Evolutionary conservation across 2,797 vertebrate genomes (phyloP), one percentile per base, ranked within the genome.

Genomic region (Novumbra hubbsi): DNA sequence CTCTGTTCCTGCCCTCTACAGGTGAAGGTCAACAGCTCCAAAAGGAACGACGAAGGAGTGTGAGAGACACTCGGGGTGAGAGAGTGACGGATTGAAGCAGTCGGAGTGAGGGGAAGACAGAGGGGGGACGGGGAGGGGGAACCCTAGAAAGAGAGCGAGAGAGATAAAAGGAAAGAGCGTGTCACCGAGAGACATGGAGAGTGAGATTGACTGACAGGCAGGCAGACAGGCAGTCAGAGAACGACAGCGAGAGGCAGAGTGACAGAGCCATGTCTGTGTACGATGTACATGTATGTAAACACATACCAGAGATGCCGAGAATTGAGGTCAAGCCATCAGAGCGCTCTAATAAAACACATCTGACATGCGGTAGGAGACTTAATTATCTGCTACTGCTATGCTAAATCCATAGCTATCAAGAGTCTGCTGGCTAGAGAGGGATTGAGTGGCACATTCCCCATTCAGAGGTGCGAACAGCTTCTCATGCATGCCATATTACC

Each of bases 401-500:
- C 78, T 86, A 85, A 89, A 84, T 88, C 85, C 85, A 81, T 80
- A 90, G 86, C 87, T 91, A 88, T 88, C 89, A 87, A 86, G 85
- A 87, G 85, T 87, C 84, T 84, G 76, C 86, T 71, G 91, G 90
- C 90, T 89, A 91, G 85, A 78, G 76, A 80, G 88, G 89, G 91
- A 89, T 89, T 77, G 68, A 81, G 76, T 78, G 81, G 78, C 82
- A 77, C 64, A 17, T 65, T 88, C 85, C 86, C 87, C 84, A 78
- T 89, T 84, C 89, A 91, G 86, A 86, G 82, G 83, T 88, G 85
- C 86, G 87, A 89, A 88, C 90, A 93, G 91, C 88, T 93, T 92
- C 92, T 94, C 92, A 95, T 94, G 94, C 93, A 93, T 95, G 91
- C 82, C 83, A 88, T 92, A 94, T 94, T 94, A 94, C 94, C 94